phyloP scores from a whole-genome alignment of 2,797 vertebrate genomes.

The Fistularia commersonii region DNA sequence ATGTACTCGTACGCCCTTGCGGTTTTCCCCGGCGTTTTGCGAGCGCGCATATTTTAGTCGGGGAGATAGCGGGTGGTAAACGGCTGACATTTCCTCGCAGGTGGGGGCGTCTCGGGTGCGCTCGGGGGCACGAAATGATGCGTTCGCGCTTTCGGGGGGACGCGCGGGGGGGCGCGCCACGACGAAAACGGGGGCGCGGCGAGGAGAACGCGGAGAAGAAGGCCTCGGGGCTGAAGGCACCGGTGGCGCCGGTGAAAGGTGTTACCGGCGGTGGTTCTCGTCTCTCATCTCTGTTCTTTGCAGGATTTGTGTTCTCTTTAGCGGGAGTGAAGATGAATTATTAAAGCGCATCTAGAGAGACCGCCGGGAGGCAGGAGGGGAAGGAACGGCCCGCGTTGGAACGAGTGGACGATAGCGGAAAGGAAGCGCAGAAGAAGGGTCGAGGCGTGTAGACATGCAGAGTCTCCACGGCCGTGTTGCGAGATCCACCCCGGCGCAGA shows the following conservation, averaged over 20 bases:
- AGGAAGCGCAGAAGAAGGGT: no score
- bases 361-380: conserved; percentile 23
- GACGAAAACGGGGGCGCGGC: conserved; percentile 11
- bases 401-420: conserved; percentile 45
- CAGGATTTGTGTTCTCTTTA: conserved; percentile 60
- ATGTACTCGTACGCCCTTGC: conserved; percentile 25
- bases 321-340: conserved; percentile 64
- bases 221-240: conserved; percentile 58
- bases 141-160: conserved; percentile 36
- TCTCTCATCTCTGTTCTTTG: conserved; percentile 31
- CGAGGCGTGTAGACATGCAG: no score
- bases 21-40: conserved; percentile 12
- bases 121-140: conserved; percentile 63
- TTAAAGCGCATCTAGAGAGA: conserved; percentile 57
- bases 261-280: conserved; percentile 39
- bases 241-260: conserved; percentile 52
- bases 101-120: conserved; percentile 65
- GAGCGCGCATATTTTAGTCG: conserved; percentile 53
- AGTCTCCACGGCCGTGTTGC: conserved; percentile 30
- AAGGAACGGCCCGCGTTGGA: conserved; percentile 27
- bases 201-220: conserved; percentile 11
- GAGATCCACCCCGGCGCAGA: conserved; percentile 15
- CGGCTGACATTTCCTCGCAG: conserved; percentile 72
- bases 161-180: conserved; percentile 26
- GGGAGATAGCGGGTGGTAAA: conserved; percentile 67